phyloP scores from a whole-genome alignment of 2,797 vertebrate genomes.

The Benthosema pterotum region DNA sequence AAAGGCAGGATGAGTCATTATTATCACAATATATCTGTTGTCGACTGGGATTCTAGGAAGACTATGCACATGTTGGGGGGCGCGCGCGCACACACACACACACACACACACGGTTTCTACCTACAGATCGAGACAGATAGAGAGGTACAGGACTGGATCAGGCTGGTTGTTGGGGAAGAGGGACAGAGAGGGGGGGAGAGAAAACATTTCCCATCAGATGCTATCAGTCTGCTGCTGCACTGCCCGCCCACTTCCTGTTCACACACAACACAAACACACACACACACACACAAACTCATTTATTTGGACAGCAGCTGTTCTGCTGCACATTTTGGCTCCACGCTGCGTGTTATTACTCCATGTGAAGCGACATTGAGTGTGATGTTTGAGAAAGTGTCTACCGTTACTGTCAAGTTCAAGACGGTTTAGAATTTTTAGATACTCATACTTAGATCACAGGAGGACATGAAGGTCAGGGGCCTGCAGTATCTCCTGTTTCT shows the following conservation, averaged over 20 bases:
- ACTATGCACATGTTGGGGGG: too few relatives aligned
- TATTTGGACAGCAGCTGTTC: too few relatives aligned
- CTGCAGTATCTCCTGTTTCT: too few relatives aligned
- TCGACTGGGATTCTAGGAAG: too few relatives aligned
- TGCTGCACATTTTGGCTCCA: too few relatives aligned
- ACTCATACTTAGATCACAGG: too few relatives aligned
- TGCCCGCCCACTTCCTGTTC: conserved; percentile 68
- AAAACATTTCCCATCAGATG: conserved; percentile 75
- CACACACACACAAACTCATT: neutral
- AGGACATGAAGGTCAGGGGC: too few relatives aligned
- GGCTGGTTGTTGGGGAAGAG: conserved; percentile 27
- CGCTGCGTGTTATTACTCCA: too few relatives aligned
- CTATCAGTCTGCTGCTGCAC: conserved; percentile 53
- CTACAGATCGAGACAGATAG: conserved; percentile 13
- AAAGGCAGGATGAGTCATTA: conserved; percentile 21
- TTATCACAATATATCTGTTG: conserved; percentile 24
- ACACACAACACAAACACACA: conserved; percentile 54
- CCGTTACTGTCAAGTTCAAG: too few relatives aligned
- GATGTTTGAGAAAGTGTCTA: too few relatives aligned
- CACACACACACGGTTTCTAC: neutral
- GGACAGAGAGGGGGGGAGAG: conserved; percentile 2
- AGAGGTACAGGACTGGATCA: conserved; percentile 21
- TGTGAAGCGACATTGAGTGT: too few relatives aligned
- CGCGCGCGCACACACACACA: neutral
- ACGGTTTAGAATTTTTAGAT: too few relatives aligned